phyloP scores from a whole-genome alignment of 1,140 invertebrate genomes.

The Drosophila funebris region DNA sequence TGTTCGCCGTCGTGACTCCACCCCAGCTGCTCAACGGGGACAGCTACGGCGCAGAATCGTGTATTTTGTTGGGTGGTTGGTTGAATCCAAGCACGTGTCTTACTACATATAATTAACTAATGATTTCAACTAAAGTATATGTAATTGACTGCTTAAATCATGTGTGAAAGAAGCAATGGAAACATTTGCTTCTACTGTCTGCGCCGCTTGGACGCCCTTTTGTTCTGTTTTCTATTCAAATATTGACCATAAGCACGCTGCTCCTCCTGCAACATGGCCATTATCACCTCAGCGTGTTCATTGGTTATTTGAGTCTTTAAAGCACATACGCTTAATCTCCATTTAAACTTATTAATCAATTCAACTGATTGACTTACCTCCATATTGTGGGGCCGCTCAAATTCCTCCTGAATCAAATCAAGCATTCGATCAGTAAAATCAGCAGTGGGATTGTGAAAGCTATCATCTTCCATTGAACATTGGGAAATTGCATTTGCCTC shows the following conservation, averaged over 20 bases:
- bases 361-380: background rate
- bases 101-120: background rate
- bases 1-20: constrained; percentile 39
- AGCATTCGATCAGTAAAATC: constrained; percentile 9
- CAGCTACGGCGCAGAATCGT: constrained; percentile 54
- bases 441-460: background rate
- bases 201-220: background rate
- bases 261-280: constrained; percentile 32
- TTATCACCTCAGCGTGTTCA: constrained; percentile 4
- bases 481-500: background rate
- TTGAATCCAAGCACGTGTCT: background rate
- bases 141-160: background rate
- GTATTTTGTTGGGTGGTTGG: background rate
- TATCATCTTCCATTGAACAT: background rate
- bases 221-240: background rate
- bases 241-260: background rate
- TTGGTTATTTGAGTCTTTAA: background rate
- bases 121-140: constrained; percentile 10
- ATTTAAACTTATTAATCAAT: too few species aligned
- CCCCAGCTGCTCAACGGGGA: constrained; percentile 31
- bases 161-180: background rate
- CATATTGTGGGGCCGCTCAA: background rate
- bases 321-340: background rate
- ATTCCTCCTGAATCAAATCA: background rate
- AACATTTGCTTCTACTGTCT: background rate